These are phyloP conservation scores for Calcarius lapponicus DNA, from an alignment of 2,797 vertebrate genomes.

Conservation along the genomic window DNA sequence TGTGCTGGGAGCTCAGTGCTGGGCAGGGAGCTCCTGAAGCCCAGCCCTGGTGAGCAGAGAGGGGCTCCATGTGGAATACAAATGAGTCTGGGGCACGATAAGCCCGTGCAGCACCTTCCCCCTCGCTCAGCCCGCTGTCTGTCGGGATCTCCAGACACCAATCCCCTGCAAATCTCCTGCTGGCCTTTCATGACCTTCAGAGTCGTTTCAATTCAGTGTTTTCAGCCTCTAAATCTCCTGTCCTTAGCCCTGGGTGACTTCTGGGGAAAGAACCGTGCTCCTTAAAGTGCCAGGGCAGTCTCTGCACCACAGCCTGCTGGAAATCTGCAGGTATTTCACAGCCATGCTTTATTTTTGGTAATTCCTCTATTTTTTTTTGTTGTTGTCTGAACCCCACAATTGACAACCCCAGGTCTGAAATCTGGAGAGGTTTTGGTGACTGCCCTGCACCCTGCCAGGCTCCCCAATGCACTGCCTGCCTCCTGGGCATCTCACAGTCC, in stretches of 20 bases:
- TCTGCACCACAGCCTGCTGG: neutral
- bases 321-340: neutral
- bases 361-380: neutral
- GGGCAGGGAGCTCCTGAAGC: conserved; percentile 82
- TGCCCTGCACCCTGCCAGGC: neutral
- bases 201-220: conserved; percentile 35
- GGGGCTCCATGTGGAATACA: neutral
- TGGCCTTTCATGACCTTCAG: conserved; percentile 50
- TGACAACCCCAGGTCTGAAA: neutral
- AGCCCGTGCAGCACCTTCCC: neutral
- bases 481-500: conserved; percentile 44
- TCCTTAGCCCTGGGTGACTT: conserved; percentile 10
- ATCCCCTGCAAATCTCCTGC: conserved; percentile 42
- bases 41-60: conserved; percentile 38
- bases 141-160: neutral
- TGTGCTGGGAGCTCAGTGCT: conserved; percentile 11
- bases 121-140: neutral
- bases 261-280: neutral
- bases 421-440: neutral
- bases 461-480: neutral
- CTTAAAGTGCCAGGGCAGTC: neutral
- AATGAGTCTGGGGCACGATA: neutral
- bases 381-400: neutral
- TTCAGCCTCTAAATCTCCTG: conserved; percentile 43
- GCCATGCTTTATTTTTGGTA: neutral